Base-by-base conservation (phyloP, 2,888 invertebrate genomes). In the Proisotoma minuta region DNA sequence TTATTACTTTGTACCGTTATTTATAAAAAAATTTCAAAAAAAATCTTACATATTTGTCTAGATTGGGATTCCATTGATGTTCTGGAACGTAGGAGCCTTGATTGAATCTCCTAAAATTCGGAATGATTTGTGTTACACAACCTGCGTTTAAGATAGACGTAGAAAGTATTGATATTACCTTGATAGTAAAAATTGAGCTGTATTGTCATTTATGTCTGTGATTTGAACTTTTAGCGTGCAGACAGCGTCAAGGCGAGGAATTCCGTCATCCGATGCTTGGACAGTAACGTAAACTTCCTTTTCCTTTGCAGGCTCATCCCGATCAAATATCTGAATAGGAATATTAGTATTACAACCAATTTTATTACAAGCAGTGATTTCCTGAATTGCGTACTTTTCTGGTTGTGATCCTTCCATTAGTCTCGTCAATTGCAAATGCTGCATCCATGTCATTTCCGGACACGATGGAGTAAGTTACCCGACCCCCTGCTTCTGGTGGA, bases 201-300 rank as follows among this genome's bases (percentile, higher is more conserved):
- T 39, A 76, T 96, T 96, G 78, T 98, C 97, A 80, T 98, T 98
- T 76, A 92, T 86, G 79, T 97, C 97, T 75, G 66, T 66, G 27
- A 66, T 66, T 23, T 87, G 85, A 59, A 95, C 89, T 81, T 88
- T 90, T 77, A 97, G 90, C 3, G 93, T 93, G 79, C 97, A 97
- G 59, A 92, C 89, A 75, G 94, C 94, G 74, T 92, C 92, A 57
- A 97, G 81, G 52, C 88, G 87, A 0, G 94, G 93, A 71, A 86
- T 84, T 0, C 96, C 97, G 77, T 94, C 90, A 79, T 97, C 97
- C 62, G 89, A 90, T 0, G 93, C 97, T 77, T 91, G 85, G 5
- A 96, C 90, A 29, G 92, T 93, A 54, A 92, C 83, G 75, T 91
- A 91, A 12, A 81, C 65, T 83, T 85, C 80, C 87, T 91, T 79